A percentile compares a stretch with the other conserved stretches of the same genome.
Evolutionary conservation across 2,888 invertebrate species (phyloP).

Genomic region (Calameuta pallipes): DNA sequence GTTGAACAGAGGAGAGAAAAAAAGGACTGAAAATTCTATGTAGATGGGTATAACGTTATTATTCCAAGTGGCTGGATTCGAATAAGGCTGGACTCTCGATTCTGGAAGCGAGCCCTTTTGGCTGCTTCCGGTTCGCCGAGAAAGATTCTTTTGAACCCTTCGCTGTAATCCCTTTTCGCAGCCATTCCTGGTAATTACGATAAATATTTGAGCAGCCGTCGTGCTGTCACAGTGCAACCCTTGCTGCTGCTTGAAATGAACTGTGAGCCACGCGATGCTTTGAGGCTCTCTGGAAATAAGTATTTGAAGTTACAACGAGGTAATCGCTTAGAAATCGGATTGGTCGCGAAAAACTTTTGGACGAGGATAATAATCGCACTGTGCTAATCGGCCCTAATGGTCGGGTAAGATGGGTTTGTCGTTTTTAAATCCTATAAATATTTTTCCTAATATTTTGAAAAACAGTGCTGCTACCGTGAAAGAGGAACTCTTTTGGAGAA

Average conservation of each 20-base stretch:
- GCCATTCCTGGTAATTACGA: constrained; percentile 55
- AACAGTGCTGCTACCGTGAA: constrained; percentile 35
- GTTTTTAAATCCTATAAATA: constrained; percentile 60
- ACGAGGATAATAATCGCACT: neutral
- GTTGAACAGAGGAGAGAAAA: neutral
- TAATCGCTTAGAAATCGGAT: constrained; percentile 2
- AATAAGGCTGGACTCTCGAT: neutral
- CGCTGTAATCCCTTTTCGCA: constrained; percentile 30
- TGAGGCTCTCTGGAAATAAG: constrained; percentile 29
- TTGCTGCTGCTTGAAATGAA: neutral
- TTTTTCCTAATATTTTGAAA: constrained; percentile 59
- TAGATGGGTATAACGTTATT: constrained; percentile 45
- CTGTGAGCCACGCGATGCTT: constrained; percentile 53
- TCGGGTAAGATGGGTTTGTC: constrained; percentile 17
- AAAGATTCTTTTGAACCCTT: constrained; percentile 10
- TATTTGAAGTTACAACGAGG: neutral
- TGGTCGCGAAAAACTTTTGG: neutral
- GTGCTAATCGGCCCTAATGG: constrained; percentile 51
- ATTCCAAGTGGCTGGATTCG: constrained; percentile 54
- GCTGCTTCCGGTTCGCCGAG: constrained; percentile 44
- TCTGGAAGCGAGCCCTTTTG: constrained; percentile 11
- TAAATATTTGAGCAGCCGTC: constrained; percentile 65
- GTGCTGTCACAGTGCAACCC: constrained; percentile 43
- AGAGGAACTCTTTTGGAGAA: neutral
- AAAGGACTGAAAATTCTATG: neutral